Conservation (phyloP, 1,140 invertebrate species). For the Callitettix versicolor region DNA sequence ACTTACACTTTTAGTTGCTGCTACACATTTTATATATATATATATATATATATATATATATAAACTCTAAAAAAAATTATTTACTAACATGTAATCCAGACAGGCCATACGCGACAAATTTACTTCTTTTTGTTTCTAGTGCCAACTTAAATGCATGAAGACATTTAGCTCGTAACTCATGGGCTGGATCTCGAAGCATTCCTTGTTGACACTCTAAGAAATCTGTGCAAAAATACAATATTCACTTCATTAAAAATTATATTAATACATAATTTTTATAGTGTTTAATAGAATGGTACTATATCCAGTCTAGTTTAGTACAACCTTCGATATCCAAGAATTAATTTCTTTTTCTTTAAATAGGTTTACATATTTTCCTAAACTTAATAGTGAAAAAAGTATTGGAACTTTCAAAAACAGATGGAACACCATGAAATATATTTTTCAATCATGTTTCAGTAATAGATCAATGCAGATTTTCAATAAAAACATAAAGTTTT, state of each 20-base stretch:
- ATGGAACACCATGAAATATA: too few species aligned
- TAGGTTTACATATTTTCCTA: neutral
- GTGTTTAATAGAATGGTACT: neutral
- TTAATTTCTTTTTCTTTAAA: neutral
- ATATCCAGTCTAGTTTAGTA: neutral
- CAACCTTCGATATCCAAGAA: neutral
- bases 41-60: too few species aligned
- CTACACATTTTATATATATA: too few species aligned
- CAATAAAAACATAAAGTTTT: too few species aligned
- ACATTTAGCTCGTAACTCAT: conserved; percentile 72
- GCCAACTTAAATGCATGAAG: conserved; percentile 71
- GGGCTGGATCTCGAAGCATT: conserved; percentile 62
- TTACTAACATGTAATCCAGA: conserved; percentile 70
- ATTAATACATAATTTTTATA: neutral
- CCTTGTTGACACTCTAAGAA: conserved; percentile 70
- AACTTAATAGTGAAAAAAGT: too few species aligned
- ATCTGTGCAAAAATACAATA: conserved; percentile 44
- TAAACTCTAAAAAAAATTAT: too few species aligned
- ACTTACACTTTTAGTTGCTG: too few species aligned
- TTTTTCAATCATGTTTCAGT: too few species aligned
- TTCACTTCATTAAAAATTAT: neutral
- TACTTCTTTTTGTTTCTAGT: conserved; percentile 75
- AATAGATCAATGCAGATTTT: too few species aligned
- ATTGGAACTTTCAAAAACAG: too few species aligned
- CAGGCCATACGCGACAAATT: conserved; percentile 68